A percentile compares a stretch with the other conserved stretches of the same genome.
Evolutionary conservation across 1,140 invertebrate genomes (phyloP).

Genomic region (Delia radicum): DNA sequence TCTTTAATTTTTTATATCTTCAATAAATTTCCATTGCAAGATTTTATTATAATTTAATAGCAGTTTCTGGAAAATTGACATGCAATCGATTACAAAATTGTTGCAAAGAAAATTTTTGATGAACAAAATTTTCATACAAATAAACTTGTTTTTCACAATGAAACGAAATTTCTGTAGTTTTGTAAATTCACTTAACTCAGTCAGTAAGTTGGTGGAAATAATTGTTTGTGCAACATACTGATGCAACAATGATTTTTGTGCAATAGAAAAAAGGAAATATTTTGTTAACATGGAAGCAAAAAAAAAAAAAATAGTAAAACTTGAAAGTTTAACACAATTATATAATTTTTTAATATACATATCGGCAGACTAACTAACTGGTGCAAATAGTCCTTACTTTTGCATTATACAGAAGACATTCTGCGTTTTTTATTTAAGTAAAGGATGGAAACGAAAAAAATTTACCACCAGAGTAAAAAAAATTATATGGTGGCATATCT

Average conservation of each 20-base stretch:
- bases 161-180: constrained; percentile 42
- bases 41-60: not conserved
- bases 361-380: no score
- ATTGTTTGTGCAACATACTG: not conserved
- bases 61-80: not conserved
- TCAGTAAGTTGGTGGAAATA: not conserved
- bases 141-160: constrained; percentile 7
- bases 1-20: not conserved
- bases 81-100: not conserved
- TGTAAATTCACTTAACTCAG: constrained; percentile 32
- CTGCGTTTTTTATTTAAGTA: no score
- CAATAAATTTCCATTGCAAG: not conserved
- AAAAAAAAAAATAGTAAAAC: not conserved
- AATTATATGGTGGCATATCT: no score
- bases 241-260: not conserved
- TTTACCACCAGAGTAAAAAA: no score
- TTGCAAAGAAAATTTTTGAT: not conserved
- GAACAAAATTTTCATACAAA: not conserved
- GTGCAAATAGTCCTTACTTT: no score
- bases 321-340: not conserved
- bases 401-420: no score
- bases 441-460: no score
- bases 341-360: not conserved
- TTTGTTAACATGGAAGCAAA: not conserved
- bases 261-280: not conserved